phyloP scores from a whole-genome alignment of 2,797 vertebrate genomes.

The Myotis myotis region DNA sequence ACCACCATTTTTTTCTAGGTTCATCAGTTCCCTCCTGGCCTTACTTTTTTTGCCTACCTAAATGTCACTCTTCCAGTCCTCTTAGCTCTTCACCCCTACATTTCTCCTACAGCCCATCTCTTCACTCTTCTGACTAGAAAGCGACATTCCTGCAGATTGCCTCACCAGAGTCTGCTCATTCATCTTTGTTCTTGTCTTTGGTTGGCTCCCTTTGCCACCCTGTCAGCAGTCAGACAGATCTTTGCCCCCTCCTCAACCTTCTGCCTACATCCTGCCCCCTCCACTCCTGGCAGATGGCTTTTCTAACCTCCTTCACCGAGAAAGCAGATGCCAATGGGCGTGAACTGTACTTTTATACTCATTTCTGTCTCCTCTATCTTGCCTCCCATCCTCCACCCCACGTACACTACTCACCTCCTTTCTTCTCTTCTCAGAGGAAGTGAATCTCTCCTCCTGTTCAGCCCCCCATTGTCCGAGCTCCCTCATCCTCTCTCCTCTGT shows the following conservation, averaged over 20 bases:
- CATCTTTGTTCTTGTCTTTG: not conserved
- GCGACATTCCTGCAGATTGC: not conserved
- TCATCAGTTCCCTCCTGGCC: not conserved
- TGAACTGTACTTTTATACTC: not conserved
- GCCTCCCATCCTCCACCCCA: not conserved
- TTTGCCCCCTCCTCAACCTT: not conserved
- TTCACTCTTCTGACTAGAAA: not conserved
- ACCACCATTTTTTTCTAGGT: not conserved
- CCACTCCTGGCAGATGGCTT: not conserved
- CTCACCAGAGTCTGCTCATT: not conserved
- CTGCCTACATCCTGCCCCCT: not conserved
- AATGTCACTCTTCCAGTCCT: not conserved
- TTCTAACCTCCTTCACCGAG: not conserved
- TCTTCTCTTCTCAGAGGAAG: not conserved
- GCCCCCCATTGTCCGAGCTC: accelerated
- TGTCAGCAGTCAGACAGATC: not conserved
- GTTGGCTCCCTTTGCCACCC: not conserved
- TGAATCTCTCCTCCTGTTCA: not conserved
- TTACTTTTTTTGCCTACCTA: not conserved
- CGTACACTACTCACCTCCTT: not conserved
- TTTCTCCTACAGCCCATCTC: not conserved
- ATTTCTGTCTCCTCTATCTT: not conserved
- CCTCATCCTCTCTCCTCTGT: not conserved
- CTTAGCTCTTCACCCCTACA: not conserved
- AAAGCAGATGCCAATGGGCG: not conserved